phyloP scores from a whole-genome alignment of 2,113 vertebrate species.

The Castor canadensis region DNA sequence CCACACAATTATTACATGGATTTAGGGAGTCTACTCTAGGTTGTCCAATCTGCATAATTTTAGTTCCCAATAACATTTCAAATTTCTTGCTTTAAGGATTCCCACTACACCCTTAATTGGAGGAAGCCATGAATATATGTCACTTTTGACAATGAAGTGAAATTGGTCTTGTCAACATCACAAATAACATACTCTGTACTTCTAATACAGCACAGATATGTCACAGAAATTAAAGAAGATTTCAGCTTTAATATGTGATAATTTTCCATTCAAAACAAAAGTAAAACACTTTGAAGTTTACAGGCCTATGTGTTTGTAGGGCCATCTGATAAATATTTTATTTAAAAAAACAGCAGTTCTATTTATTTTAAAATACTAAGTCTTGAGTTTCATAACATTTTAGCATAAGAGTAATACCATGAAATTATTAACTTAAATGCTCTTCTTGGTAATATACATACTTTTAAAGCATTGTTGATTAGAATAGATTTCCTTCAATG shows the following conservation, averaged over 20 bases:
- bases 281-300: not conserved
- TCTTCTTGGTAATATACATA: not conserved
- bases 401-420: not conserved
- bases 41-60: not conserved
- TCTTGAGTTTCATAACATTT: not conserved
- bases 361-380: not conserved
- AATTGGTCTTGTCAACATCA: not conserved
- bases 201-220: not conserved
- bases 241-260: not conserved
- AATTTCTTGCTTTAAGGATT: not conserved
- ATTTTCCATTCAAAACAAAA: slow-evolving; percentile 2
- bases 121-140: not conserved
- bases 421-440: not conserved
- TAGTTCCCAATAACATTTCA: not conserved
- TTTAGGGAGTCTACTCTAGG: not conserved
- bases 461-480: not conserved
- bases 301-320: not conserved
- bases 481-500: not conserved
- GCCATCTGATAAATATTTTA: not conserved
- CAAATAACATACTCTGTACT: not conserved
- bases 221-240: not conserved
- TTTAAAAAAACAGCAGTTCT: not conserved
- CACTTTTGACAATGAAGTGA: not conserved
- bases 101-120: not conserved
- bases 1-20: not conserved